These are phyloP conservation scores for Brenthis hecate DNA, from an alignment of 2,888 invertebrate species.

Conservation along the genomic window DNA sequence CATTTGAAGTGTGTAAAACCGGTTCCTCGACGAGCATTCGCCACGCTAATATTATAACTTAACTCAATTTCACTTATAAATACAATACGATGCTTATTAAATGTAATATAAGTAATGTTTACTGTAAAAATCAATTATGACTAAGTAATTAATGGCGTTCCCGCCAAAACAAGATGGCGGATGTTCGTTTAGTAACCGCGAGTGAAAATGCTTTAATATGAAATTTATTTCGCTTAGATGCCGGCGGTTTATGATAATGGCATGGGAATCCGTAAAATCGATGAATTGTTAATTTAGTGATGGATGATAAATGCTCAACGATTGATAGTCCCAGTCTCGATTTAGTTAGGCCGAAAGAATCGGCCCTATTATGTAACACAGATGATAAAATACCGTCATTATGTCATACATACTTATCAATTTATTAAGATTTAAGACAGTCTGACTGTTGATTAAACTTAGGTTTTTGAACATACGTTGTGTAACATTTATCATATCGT, in stretches of 20 bases:
- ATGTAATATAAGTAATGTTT: slow-evolving; percentile 35
- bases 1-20: slow-evolving; percentile 50
- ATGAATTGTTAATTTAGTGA: slow-evolving; percentile 59
- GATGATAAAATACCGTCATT: slow-evolving; percentile 5
- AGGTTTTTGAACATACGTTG: too few relatives aligned
- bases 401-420: slow-evolving; percentile 22
- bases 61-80: slow-evolving; percentile 39
- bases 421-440: background rate
- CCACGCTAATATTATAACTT: slow-evolving; percentile 21
- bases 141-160: slow-evolving; percentile 23
- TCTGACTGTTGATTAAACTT: too few relatives aligned
- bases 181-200: slow-evolving; percentile 58
- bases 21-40: slow-evolving; percentile 58
- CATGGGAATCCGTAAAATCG: slow-evolving; percentile 56
- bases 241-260: slow-evolving; percentile 56
- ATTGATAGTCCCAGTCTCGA: slow-evolving; percentile 57
- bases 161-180: slow-evolving; percentile 42
- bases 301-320: slow-evolving; percentile 70
- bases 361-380: slow-evolving; percentile 4
- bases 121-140: slow-evolving; percentile 33
- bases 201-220: slow-evolving; percentile 57
- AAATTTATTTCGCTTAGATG: slow-evolving; percentile 64
- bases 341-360: slow-evolving; percentile 49
- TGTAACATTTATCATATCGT: too few relatives aligned
- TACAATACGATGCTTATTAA: slow-evolving; percentile 30